A percentile compares a stretch with the other conserved stretches of the same genome.
phyloP scores from a whole-genome alignment of 2,888 invertebrate genomes.

The Mechanitis mazaeus region DNA sequence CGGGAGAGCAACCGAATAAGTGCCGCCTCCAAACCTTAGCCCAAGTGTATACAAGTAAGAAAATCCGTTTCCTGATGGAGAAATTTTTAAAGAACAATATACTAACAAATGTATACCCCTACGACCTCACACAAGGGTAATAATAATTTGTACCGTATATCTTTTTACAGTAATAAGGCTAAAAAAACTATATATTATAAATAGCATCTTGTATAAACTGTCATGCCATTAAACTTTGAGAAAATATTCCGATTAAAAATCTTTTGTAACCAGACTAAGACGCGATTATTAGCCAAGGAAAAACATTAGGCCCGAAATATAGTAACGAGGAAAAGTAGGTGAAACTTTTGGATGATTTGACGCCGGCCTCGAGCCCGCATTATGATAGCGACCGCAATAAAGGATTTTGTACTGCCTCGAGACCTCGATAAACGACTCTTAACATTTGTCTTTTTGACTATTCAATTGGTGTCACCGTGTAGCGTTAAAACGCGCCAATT shows the following conservation, averaged over 20 bases:
- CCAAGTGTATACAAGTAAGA: neutral
- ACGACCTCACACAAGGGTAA: too few relatives aligned
- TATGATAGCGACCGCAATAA: slow-evolving; percentile 22
- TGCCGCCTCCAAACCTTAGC: slow-evolving; percentile 35
- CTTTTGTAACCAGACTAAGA: neutral
- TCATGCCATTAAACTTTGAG: too few relatives aligned
- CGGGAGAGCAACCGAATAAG: slow-evolving; percentile 45
- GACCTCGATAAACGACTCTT: slow-evolving; percentile 23
- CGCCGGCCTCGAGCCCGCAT: slow-evolving; percentile 31
- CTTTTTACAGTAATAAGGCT: too few relatives aligned
- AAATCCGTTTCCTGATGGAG: too few relatives aligned
- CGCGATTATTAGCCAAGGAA: slow-evolving; percentile 48
- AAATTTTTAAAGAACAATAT: neutral
- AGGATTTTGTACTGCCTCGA: slow-evolving; percentile 22
- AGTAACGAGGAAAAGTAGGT: slow-evolving; percentile 44
- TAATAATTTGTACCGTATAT: too few relatives aligned
- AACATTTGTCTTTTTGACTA: slow-evolving; percentile 23
- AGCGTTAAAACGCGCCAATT: slow-evolving; percentile 3
- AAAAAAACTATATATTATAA: too few relatives aligned
- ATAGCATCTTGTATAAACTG: too few relatives aligned
- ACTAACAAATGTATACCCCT: neutral
- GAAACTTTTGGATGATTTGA: slow-evolving; percentile 37
- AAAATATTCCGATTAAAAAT: neutral
- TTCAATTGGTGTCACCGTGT: slow-evolving; percentile 21
- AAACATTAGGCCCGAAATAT: slow-evolving; percentile 50